phyloP scores from a whole-genome alignment of 2,888 invertebrate genomes.

The Acronicta psi region DNA sequence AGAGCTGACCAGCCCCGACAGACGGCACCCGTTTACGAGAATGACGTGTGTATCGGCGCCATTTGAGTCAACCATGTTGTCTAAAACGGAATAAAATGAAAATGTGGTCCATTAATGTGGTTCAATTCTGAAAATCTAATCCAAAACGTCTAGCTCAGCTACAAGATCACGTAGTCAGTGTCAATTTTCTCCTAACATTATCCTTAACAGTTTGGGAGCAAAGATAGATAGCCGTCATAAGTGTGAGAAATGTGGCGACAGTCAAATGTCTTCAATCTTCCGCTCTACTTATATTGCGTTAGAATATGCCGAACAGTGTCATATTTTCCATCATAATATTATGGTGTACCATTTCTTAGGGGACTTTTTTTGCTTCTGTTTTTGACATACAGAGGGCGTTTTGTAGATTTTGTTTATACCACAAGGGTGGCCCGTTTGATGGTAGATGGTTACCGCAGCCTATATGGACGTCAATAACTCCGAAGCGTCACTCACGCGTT shows the following conservation, averaged over 20 bases:
- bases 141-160: not conserved
- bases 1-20: too few relatives aligned
- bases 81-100: too few relatives aligned
- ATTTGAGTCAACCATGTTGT: too few relatives aligned
- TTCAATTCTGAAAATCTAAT: not conserved
- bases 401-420: too few relatives aligned
- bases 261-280: conserved; percentile 6
- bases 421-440: too few relatives aligned
- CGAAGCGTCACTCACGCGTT: too few relatives aligned
- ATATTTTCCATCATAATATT: conserved; percentile 1
- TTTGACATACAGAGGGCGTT: too few relatives aligned
- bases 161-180: not conserved
- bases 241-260: conserved; percentile 5
- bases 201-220: conserved; percentile 2
- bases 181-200: conserved; percentile 2
- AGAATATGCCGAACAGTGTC: conserved; percentile 1
- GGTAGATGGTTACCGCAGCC: too few relatives aligned
- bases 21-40: too few relatives aligned
- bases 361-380: not conserved
- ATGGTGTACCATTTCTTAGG: not conserved
- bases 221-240: conserved; percentile 2
- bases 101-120: too few relatives aligned
- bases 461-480: too few relatives aligned
- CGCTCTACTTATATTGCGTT: not conserved
- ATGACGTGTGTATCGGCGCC: too few relatives aligned